Evolutionary conservation across 2,888 invertebrate genomes (phyloP).

Genomic region (Papilio protenor): DNA sequence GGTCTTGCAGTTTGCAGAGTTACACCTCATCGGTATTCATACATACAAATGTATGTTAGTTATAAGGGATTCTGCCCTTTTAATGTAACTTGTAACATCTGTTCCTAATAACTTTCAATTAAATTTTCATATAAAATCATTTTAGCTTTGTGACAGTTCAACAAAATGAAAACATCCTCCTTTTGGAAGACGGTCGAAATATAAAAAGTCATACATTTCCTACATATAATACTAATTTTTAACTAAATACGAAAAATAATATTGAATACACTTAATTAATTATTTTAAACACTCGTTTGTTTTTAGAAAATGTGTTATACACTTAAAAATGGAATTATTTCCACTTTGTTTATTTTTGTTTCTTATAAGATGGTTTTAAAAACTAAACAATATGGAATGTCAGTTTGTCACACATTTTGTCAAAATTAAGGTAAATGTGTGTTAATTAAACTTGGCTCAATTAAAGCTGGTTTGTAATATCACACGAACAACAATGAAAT

Average conservation of each 20-base stretch:
- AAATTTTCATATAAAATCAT: background rate
- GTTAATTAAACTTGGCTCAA: background rate
- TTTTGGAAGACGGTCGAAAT: background rate
- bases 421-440: background rate
- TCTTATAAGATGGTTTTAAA: conserved; percentile 25
- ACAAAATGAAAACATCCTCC: background rate
- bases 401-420: background rate
- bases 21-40: too few relatives aligned
- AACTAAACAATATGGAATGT: background rate
- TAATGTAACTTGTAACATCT: too few relatives aligned
- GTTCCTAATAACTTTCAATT: background rate
- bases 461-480: background rate
- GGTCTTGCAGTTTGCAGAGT: too few relatives aligned
- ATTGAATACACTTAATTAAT: background rate
- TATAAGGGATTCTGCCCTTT: too few relatives aligned
- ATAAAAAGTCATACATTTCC: background rate
- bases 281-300: background rate
- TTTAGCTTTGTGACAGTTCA: background rate
- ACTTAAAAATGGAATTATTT: background rate
- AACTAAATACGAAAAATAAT: background rate
- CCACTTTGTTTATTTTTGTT: background rate
- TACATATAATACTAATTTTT: too few relatives aligned
- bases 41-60: too few relatives aligned
- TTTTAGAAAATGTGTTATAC: background rate
- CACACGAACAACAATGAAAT: conserved; percentile 50